Evolutionary conservation across 2,113 vertebrate genomes (phyloP).

Genomic region (Muntiacus muntjak): DNA sequence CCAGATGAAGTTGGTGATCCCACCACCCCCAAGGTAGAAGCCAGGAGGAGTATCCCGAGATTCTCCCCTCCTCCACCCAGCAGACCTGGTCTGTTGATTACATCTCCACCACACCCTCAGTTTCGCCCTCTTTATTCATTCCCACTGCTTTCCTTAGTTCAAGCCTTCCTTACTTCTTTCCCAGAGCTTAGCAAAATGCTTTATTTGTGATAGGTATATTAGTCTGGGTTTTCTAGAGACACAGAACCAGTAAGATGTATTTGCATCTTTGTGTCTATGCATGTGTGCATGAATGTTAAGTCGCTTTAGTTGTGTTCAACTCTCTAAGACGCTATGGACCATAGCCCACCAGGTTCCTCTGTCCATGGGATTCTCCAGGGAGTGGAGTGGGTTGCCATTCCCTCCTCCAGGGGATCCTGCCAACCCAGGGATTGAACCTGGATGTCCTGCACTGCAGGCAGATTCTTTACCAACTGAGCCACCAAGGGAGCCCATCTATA

Average conservation of each 20-base stretch:
- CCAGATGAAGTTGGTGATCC: not conserved
- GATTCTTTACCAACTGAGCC: not conserved
- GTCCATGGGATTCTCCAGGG: not conserved
- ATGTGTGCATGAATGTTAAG: not conserved
- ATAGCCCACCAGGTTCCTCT: not conserved
- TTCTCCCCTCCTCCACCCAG: not conserved
- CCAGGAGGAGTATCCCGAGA: accelerated
- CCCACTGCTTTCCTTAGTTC: not conserved
- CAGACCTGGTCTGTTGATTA: not conserved
- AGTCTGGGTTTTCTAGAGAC: not conserved
- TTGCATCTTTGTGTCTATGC: not conserved
- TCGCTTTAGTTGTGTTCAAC: not conserved
- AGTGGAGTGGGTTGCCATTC: not conserved
- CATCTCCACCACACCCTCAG: not conserved
- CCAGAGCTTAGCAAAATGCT: not conserved
- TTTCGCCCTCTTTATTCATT: not conserved
- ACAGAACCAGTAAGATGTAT: not conserved
- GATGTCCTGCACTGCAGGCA: not conserved
- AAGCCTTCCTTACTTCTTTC: not conserved
- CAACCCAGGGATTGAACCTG: not conserved
- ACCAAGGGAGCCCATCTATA: not conserved
- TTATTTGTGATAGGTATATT: not conserved
- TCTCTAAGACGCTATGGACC: not conserved
- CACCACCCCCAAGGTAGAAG: not conserved
- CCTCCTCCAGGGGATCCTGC: not conserved